Conservation (phyloP, 2,797 vertebrate genomes). For the Saxicola maurus region DNA sequence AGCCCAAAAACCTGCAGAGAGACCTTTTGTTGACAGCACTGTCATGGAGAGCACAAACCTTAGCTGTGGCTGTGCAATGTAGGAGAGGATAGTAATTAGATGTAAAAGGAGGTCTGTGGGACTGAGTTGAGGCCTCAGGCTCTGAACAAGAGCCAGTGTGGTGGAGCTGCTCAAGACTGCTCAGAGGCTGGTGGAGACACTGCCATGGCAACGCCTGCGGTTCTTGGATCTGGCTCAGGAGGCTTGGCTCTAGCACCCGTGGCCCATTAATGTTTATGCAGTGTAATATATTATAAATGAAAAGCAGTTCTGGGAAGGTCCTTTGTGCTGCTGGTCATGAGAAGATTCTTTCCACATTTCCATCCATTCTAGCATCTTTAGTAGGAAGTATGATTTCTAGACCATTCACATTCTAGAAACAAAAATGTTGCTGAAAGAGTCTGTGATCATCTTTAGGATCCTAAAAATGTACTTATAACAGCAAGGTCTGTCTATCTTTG, state of each 20-base stretch:
- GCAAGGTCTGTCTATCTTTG: not conserved
- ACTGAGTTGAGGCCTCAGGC: not conserved
- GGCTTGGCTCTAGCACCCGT: not conserved
- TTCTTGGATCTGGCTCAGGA: not conserved
- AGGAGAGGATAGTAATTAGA: not conserved
- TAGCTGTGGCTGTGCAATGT: not conserved
- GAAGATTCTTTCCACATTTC: not conserved
- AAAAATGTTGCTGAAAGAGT: not conserved
- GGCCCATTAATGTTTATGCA: not conserved
- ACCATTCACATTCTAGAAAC: not conserved
- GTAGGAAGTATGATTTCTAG: not conserved
- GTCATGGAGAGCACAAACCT: not conserved
- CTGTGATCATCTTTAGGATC: not conserved
- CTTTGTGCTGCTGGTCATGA: not conserved
- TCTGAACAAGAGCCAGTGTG: not conserved
- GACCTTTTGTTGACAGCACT: not conserved
- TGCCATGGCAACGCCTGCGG: not conserved
- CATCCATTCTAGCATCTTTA: not conserved
- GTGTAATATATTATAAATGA: not conserved
- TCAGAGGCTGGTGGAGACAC: not conserved
- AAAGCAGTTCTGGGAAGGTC: not conserved
- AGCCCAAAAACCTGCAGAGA: not conserved
- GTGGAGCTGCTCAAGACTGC: not conserved
- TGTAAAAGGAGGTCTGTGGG: not conserved
- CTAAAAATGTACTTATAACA: not conserved